Conservation (phyloP, 2,797 vertebrate species). For the Leuciscus waleckii region DNA sequence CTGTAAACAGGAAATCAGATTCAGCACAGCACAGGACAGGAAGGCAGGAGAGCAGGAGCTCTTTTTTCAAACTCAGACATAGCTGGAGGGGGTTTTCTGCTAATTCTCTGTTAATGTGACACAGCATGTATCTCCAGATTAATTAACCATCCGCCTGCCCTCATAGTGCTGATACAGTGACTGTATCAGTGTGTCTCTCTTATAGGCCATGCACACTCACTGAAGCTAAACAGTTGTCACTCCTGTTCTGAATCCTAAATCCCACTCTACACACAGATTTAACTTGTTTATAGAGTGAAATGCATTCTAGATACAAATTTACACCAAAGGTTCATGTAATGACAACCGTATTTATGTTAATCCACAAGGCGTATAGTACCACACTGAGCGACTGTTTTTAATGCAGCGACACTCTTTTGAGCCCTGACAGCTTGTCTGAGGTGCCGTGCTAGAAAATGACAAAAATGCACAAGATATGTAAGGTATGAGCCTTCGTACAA, state of each 20-base stretch:
- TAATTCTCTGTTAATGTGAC: constrained; percentile 64
- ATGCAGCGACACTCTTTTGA: neutral
- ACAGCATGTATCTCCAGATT: constrained; percentile 59
- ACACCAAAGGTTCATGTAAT: neutral
- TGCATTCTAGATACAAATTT: neutral
- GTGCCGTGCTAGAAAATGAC: neutral
- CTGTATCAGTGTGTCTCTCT: constrained; percentile 29
- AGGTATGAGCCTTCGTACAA: neutral
- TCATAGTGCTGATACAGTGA: constrained; percentile 55
- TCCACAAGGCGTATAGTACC: neutral
- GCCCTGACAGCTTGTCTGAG: constrained; percentile 1
- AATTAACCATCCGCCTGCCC: constrained; percentile 56
- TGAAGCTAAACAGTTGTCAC: constrained; percentile 5
- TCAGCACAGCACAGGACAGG: constrained; percentile 9
- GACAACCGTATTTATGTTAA: neutral
- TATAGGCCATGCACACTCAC: constrained; percentile 15
- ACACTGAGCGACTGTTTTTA: neutral
- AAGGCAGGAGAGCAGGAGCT: neutral
- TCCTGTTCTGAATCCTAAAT: constrained; percentile 1
- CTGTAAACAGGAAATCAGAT: constrained; percentile 30
- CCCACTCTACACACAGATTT: neutral
- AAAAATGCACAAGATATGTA: neutral
- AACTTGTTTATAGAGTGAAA: neutral
- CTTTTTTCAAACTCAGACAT: constrained; percentile 32
- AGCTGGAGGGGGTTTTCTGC: constrained; percentile 53